Evolutionary conservation across 2,888 invertebrate species (phyloP).

Genomic region (Diabrotica balteata): DNA sequence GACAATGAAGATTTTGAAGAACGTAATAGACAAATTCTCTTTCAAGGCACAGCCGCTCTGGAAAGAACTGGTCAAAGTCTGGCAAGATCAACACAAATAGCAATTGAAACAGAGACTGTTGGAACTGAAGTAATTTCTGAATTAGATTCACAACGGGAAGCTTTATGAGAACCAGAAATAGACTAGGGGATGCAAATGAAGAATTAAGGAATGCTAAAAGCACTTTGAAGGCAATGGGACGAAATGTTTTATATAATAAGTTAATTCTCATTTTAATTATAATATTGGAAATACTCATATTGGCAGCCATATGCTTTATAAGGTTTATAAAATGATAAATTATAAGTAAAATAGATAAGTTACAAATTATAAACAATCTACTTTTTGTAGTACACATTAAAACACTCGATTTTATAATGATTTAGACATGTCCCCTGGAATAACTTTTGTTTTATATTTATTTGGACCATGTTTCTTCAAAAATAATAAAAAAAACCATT

Average conservation of each 20-base stretch:
- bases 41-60: constrained; percentile 65
- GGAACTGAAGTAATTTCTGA: constrained; percentile 80
- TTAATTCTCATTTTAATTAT: constrained; percentile 77
- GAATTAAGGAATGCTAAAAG: constrained; percentile 71
- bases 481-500: too few species aligned
- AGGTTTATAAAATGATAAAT: constrained; percentile 63
- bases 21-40: constrained; percentile 66
- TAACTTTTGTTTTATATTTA: too few species aligned
- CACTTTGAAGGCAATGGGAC: constrained; percentile 71
- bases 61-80: constrained; percentile 71
- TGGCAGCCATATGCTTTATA: constrained; percentile 69
- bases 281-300: constrained; percentile 71
- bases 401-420: too few species aligned
- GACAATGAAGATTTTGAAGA: constrained; percentile 60
- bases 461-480: too few species aligned
- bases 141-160: constrained; percentile 77
- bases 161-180: constrained; percentile 70
- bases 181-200: constrained; percentile 75
- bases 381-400: not conserved
- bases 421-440: too few species aligned
- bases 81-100: constrained; percentile 73
- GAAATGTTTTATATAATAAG: constrained; percentile 78
- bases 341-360: not conserved
- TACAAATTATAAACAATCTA: constrained; percentile 25
- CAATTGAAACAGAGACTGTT: constrained; percentile 79